Evolutionary conservation across 2,888 invertebrate species (phyloP).

Genomic region (Bursaphelenchus okinawaensis): DNA sequence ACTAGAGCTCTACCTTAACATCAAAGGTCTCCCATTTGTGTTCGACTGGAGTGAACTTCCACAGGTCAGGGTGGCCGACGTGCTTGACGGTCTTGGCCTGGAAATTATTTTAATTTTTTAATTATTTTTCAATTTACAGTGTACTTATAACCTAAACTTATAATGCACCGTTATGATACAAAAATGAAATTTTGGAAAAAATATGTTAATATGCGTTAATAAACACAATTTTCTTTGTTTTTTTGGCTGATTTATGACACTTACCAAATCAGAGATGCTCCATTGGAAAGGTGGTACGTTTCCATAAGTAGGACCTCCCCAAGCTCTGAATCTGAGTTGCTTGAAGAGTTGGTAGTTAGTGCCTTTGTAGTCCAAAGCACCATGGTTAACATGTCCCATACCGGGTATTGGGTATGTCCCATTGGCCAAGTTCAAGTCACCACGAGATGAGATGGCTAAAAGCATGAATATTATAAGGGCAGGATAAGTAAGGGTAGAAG

Average conservation of each 20-base stretch:
- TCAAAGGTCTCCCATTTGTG: slow-evolving; percentile 50
- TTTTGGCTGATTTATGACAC: slow-evolving; percentile 11
- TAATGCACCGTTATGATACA: not conserved
- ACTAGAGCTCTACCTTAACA: slow-evolving; percentile 16
- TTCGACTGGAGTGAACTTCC: slow-evolving; percentile 67
- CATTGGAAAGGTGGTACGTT: slow-evolving; percentile 63
- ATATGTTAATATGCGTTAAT: too few relatives aligned
- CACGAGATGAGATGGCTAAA: slow-evolving; percentile 67
- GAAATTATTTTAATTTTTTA: slow-evolving; percentile 4
- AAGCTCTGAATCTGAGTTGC: slow-evolving; percentile 64
- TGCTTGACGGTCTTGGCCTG: slow-evolving; percentile 60
- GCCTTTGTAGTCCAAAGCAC: slow-evolving; percentile 69
- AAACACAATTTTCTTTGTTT: too few relatives aligned
- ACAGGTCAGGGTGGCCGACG: slow-evolving; percentile 71
- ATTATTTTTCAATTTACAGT: not conserved
- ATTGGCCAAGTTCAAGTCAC: slow-evolving; percentile 69
- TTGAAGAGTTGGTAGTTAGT: slow-evolving; percentile 54
- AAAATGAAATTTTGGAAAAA: not conserved
- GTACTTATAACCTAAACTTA: not conserved
- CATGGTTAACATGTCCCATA: slow-evolving; percentile 67
- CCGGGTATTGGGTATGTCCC: slow-evolving; percentile 70
- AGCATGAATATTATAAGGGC: not conserved
- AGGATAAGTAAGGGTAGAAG: too few relatives aligned
- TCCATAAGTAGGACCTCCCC: slow-evolving; percentile 64
- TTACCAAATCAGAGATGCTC: slow-evolving; percentile 68